phyloP scores from a whole-genome alignment of 2,113 vertebrate species.

The Jaculus jaculus region DNA sequence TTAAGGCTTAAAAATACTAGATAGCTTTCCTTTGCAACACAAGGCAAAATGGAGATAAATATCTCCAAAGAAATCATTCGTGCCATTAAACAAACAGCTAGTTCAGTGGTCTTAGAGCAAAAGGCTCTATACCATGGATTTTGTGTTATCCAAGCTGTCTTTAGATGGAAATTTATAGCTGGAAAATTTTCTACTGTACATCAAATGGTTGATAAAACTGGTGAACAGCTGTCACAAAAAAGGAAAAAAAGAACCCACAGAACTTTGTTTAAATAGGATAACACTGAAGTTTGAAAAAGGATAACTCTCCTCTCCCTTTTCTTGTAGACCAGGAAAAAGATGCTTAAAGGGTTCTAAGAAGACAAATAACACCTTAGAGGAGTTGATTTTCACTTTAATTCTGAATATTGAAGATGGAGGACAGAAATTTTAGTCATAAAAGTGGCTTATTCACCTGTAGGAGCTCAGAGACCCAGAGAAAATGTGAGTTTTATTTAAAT shows the following conservation, averaged over 20 bases:
- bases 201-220: conserved; percentile 47
- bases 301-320: background rate
- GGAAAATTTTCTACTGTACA: conserved; percentile 31
- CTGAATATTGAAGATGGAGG: background rate
- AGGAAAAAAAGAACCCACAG: conserved; percentile 1
- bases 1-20: conserved; percentile 47
- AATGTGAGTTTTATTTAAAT: background rate
- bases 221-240: conserved; percentile 42
- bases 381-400: background rate
- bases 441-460: background rate
- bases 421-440: conserved; percentile 13
- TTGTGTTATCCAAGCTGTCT: conserved; percentile 3
- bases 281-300: background rate
- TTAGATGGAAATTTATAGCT: conserved; percentile 53
- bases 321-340: background rate
- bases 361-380: background rate
- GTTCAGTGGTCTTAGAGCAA: background rate
- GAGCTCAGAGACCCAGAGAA: background rate
- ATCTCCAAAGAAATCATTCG: background rate
- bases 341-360: background rate
- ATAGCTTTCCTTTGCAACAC: conserved; percentile 36
- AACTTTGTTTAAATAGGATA: conserved; percentile 42
- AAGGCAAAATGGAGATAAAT: background rate
- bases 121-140: conserved; percentile 12
- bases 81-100: background rate